A percentile compares a stretch with the other conserved stretches of the same genome.
These are phyloP conservation scores for Pristionchus mayeri DNA, from an alignment of 2,888 invertebrate species.

Conservation along the genomic window DNA sequence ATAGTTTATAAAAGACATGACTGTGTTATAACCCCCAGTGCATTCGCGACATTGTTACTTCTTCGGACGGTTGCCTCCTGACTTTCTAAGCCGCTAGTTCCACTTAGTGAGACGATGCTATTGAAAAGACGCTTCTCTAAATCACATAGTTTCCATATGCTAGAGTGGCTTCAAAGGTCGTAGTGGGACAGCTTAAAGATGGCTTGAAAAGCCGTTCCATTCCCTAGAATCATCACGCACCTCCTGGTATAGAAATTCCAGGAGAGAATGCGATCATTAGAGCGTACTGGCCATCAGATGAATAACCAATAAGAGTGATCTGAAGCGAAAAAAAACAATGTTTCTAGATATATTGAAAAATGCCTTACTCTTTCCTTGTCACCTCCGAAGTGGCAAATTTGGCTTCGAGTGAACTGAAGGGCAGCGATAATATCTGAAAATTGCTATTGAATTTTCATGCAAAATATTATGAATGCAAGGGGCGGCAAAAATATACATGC, in stretches of 20 bases:
- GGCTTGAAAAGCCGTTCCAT: too few species aligned
- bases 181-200: too few species aligned
- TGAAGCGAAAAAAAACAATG: not conserved
- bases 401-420: not conserved
- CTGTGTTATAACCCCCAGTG: not conserved
- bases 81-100: not conserved
- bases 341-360: too few species aligned
- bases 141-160: too few species aligned
- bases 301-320: not conserved
- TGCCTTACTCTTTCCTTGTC: not conserved
- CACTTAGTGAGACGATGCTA: not conserved
- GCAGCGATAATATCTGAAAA: not conserved
- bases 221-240: too few species aligned
- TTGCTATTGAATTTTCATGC: too few species aligned
- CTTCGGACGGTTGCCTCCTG: not conserved
- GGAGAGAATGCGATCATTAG: not conserved
- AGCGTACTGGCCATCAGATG: not conserved
- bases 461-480: too few species aligned
- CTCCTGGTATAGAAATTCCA: conserved; percentile 16
- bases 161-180: too few species aligned
- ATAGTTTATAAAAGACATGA: too few species aligned
- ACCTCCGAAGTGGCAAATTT: conserved; percentile 11
- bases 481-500: too few species aligned
- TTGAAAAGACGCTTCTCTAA: not conserved
- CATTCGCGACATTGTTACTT: not conserved